Conservation (phyloP, 2,113 vertebrate genomes). For the Theristicus caerulescens region DNA sequence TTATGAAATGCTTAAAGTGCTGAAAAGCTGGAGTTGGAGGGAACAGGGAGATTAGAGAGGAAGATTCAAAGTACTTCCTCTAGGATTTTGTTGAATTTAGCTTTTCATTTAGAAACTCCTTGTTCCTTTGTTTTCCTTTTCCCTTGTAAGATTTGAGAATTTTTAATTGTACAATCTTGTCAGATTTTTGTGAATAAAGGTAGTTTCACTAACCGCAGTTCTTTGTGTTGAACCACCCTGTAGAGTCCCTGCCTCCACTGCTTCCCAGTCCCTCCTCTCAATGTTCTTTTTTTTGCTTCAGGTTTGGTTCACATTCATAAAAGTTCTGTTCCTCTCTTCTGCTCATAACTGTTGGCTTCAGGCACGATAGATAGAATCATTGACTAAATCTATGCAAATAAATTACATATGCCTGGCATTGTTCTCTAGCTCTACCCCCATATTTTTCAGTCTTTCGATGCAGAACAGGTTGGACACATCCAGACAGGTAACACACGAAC, state of each 20-base stretch:
- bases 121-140: background rate
- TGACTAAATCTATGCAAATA: background rate
- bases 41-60: background rate
- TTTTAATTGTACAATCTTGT: background rate
- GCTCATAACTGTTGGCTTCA: background rate
- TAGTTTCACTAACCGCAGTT: background rate
- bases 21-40: background rate
- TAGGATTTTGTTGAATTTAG: background rate
- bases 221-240: background rate
- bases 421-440: background rate
- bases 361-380: background rate
- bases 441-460: background rate
- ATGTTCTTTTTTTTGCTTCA: background rate
- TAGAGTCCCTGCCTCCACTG: background rate
- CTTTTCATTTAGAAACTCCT: background rate
- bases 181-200: background rate
- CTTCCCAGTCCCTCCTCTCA: background rate
- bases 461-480: background rate
- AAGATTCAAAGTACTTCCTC: background rate
- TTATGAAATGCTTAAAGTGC: background rate
- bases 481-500: background rate
- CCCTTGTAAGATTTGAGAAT: background rate
- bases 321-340: background rate
- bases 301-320: background rate
- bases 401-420: background rate